A percentile compares a stretch with the other conserved stretches of the same genome.
Conservation (phyloP, 2,888 invertebrate genomes). For the Amblyjoppa fuscipennis region DNA sequence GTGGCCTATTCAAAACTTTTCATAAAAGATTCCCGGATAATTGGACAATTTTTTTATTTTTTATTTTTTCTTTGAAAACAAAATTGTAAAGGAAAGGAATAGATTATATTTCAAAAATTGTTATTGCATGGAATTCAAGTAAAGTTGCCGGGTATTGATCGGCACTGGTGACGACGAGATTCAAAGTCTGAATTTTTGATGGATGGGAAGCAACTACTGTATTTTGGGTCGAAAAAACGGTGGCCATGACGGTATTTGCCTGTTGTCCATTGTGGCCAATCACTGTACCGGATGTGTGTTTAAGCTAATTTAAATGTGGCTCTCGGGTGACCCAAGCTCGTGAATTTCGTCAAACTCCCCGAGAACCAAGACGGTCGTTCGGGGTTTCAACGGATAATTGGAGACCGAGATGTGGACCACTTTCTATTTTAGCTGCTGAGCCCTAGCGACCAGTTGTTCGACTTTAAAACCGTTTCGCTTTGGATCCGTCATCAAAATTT, state of each 20-base stretch:
- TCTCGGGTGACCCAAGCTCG: constrained; percentile 1
- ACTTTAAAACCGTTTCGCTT: not conserved
- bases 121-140: not conserved
- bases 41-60: too few relatives aligned
- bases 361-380: constrained; percentile 29
- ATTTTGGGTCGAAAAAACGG: not conserved
- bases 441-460: not conserved
- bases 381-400: constrained; percentile 16
- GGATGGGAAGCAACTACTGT: too few relatives aligned
- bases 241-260: too few relatives aligned
- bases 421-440: constrained; percentile 42
- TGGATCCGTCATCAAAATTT: not conserved
- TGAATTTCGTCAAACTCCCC: constrained; percentile 21
- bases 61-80: too few relatives aligned
- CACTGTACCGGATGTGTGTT: not conserved
- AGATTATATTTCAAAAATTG: not conserved
- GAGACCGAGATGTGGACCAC: constrained; percentile 19
- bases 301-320: not conserved
- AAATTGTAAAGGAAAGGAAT: not conserved
- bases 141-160: not conserved
- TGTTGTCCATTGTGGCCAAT: not conserved
- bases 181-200: too few relatives aligned
- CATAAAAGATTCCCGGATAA: too few relatives aligned
- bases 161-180: not conserved
- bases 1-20: too few relatives aligned